phyloP scores from a whole-genome alignment of 64 coral and sea anemone species.

The Astreopora myriophthalma region DNA sequence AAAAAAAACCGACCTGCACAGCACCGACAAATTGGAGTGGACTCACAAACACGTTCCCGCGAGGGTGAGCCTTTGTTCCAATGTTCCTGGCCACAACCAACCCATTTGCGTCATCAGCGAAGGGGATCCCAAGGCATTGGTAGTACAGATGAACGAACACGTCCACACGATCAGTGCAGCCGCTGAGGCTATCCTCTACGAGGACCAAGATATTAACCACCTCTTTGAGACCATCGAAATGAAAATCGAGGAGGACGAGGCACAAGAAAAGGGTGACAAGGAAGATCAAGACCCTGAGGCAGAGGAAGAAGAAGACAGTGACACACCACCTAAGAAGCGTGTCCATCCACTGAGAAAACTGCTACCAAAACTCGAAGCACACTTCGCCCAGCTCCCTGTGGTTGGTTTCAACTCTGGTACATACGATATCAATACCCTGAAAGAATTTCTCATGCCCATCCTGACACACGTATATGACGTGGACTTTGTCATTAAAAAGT shows the following conservation, averaged over 20 bases:
- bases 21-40: not conserved
- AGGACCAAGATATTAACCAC: not conserved
- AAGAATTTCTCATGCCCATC: slow-evolving; percentile 35
- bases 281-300: not conserved
- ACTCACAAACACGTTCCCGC: slow-evolving; percentile 25
- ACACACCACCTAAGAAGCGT: not conserved
- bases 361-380: not conserved
- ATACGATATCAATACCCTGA: slow-evolving; percentile 12
- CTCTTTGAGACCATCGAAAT: no score
- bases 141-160: slow-evolving; percentile 42
- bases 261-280: not conserved
- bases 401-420: slow-evolving; percentile 47
- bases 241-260: no score
- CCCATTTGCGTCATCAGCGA: not conserved
- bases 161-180: slow-evolving; percentile 42
- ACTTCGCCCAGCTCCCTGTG: slow-evolving; percentile 33
- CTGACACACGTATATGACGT: not conserved
- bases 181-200: slow-evolving; percentile 1
- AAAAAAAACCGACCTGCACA: not conserved
- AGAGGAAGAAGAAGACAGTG: not conserved
- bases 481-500: slow-evolving; percentile 12
- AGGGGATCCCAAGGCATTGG: not conserved
- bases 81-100: not conserved
- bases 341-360: not conserved
- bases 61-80: slow-evolving; percentile 7